phyloP scores from a whole-genome alignment of 2,797 vertebrate genomes.

The Sebastes vulpes region DNA sequence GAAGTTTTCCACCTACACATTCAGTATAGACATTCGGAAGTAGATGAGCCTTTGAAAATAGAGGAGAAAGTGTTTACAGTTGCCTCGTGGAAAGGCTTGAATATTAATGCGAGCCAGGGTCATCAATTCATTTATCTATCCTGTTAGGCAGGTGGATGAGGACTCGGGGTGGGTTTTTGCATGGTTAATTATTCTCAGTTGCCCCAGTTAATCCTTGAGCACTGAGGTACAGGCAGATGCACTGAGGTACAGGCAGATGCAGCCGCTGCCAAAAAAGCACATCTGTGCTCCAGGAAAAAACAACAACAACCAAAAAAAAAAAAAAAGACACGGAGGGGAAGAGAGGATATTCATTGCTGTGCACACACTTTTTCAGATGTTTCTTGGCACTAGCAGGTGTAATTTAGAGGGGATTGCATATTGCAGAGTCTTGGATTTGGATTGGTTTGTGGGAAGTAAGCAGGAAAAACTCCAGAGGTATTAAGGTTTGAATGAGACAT shows the following conservation, averaged over 20 bases:
- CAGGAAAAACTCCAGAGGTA: conserved; percentile 46
- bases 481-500: conserved; percentile 52
- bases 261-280: conserved; percentile 76
- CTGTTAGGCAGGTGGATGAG: conserved; percentile 73
- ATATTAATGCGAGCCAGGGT: conserved; percentile 63
- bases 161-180: conserved; percentile 67
- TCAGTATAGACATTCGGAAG: conserved; percentile 10
- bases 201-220: conserved; percentile 80
- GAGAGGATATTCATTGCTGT: conserved; percentile 64
- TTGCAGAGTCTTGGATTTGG: conserved; percentile 53
- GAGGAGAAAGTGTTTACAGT: conserved; percentile 52
- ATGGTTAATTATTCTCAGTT: conserved; percentile 80
- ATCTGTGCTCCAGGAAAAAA: conserved; percentile 70
- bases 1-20: conserved; percentile 71
- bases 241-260: conserved; percentile 72
- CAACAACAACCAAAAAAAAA: background rate
- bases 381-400: conserved; percentile 67
- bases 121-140: conserved; percentile 67
- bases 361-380: conserved; percentile 71
- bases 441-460: conserved; percentile 60
- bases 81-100: conserved; percentile 45
- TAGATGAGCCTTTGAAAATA: conserved; percentile 61
- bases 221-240: conserved; percentile 77
- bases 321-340: conserved; percentile 16
- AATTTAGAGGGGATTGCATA: conserved; percentile 72